Conservation (phyloP, 2,113 vertebrate species). For the Hypomesus transpacificus region DNA sequence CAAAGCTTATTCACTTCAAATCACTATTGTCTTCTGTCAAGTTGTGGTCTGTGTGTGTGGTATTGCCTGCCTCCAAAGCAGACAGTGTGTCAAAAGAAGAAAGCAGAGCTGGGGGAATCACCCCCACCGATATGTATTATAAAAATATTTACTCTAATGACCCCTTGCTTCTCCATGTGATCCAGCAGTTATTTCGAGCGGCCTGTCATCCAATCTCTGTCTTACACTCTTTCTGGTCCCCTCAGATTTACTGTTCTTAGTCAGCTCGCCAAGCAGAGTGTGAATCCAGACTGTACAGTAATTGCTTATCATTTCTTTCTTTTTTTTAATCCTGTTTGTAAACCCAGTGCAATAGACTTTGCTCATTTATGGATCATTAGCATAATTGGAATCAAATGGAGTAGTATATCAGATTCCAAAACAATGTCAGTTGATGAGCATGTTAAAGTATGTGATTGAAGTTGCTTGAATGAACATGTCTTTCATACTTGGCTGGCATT, state of each 20-base stretch:
- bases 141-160: slow-evolving; percentile 48
- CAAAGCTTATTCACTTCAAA: too few species aligned
- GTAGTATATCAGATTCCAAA: too few species aligned
- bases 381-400: too few species aligned
- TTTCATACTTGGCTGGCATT: too few species aligned
- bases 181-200: slow-evolving; percentile 48
- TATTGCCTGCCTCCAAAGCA: slow-evolving; percentile 10
- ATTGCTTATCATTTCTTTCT: background rate
- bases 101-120: slow-evolving; percentile 44
- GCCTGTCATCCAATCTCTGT: slow-evolving; percentile 23
- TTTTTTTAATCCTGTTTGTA: background rate
- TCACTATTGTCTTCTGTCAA: too few species aligned
- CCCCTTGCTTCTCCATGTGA: slow-evolving; percentile 38
- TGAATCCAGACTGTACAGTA: background rate
- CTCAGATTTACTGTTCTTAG: background rate
- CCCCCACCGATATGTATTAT: slow-evolving; percentile 34
- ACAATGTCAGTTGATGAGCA: too few species aligned
- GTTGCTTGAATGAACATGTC: too few species aligned
- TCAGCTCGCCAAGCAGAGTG: background rate
- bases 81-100: slow-evolving; percentile 18
- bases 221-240: slow-evolving; percentile 6
- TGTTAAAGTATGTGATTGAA: too few species aligned
- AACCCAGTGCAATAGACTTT: background rate
- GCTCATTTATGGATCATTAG: background rate
- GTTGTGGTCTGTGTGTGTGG: background rate